phyloP scores from a whole-genome alignment of 2,888 invertebrate genomes.

The Philereme transversata region DNA sequence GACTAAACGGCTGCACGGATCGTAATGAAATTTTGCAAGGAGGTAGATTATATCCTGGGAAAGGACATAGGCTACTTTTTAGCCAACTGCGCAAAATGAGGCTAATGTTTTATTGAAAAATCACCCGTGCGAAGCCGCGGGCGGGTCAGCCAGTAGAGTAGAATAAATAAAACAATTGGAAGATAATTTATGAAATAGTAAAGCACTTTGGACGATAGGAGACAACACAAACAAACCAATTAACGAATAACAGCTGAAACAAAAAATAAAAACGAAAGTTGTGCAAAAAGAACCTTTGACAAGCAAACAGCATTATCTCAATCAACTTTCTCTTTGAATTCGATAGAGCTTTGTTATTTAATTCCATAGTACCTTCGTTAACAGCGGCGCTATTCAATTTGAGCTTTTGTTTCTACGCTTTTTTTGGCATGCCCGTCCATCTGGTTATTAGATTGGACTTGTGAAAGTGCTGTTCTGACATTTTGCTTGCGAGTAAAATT shows the following conservation, averaged over 20 bases:
- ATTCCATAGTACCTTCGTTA: conserved; percentile 44
- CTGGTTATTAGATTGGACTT: conserved; percentile 35
- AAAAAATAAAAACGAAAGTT: conserved; percentile 16
- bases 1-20: no score
- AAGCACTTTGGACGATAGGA: no score
- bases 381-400: conserved; percentile 45
- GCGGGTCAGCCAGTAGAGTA: no score
- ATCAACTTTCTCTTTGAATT: conserved; percentile 51
- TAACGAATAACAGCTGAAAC: conserved; percentile 3
- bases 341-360: conserved; percentile 42
- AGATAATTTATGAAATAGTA: no score
- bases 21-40: no score
- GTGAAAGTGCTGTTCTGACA: conserved; percentile 58
- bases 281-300: conserved; percentile 14
- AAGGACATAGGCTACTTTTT: no score
- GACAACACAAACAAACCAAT: conserved; percentile 9
- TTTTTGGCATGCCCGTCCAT: conserved; percentile 45
- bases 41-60: no score
- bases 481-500: neutral
- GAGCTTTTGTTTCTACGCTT: conserved; percentile 47
- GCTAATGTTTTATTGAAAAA: no score
- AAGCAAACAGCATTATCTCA: conserved; percentile 33
- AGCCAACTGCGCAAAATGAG: no score
- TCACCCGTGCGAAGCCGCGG: no score
- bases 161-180: no score